These are phyloP conservation scores for Odocoileus hemionus DNA, from an alignment of 2,113 vertebrate genomes.

Conservation along the genomic window DNA sequence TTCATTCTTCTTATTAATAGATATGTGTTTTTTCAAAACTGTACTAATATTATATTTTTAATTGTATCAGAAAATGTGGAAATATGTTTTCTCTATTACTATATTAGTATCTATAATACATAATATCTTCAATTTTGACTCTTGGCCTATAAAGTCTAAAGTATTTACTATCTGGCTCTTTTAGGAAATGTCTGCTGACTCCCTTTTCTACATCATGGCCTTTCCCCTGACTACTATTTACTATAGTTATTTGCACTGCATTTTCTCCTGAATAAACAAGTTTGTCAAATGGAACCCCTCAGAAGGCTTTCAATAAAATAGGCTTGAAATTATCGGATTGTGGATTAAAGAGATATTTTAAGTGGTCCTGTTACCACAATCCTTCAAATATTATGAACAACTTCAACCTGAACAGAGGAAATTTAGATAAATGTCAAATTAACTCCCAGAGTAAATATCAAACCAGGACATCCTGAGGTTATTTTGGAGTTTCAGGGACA, in stretches of 20 bases:
- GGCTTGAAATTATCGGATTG: background rate
- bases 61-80: background rate
- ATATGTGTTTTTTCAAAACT: background rate
- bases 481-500: background rate
- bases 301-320: background rate
- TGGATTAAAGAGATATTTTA: background rate
- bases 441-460: constrained; percentile 22
- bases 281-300: background rate
- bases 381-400: background rate
- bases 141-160: background rate
- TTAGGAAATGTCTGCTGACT: background rate
- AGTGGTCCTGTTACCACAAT: background rate
- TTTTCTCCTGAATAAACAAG: background rate
- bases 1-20: background rate
- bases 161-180: background rate
- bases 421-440: constrained; percentile 17
- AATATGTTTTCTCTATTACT: background rate
- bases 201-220: background rate
- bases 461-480: background rate
- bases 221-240: background rate
- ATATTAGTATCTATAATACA: background rate
- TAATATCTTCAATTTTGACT: background rate
- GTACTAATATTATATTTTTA: background rate
- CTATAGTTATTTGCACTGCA: background rate
- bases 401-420: background rate